These are phyloP conservation scores for Diadema setosum DNA, from an alignment of 35 echinoderm and acorn worm species.

Conservation along the genomic window DNA sequence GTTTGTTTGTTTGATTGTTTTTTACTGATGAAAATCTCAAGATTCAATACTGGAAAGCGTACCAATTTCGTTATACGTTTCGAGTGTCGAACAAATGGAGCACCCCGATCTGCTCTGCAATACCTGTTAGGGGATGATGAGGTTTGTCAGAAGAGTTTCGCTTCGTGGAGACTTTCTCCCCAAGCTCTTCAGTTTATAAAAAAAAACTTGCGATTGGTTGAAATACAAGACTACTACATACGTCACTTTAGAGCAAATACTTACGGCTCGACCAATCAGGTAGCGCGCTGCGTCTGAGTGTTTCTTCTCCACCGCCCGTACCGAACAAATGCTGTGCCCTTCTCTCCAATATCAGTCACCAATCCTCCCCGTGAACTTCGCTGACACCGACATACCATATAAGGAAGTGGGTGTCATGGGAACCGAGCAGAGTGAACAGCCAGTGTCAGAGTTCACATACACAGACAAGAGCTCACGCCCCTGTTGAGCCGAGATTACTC, in stretches of 20 bases:
- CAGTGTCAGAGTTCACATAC: conserved; percentile 99
- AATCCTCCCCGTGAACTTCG: conserved; percentile 95
- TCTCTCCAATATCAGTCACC: conserved; percentile 81
- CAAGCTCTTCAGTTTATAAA: not conserved
- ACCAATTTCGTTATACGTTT: too few species aligned
- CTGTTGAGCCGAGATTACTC: conserved; percentile 79
- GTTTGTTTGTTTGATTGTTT: too few species aligned
- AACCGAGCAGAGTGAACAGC: conserved; percentile 85
- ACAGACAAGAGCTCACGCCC: conserved; percentile 95
- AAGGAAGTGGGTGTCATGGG: conserved; percentile 91
- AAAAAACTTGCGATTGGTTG: not conserved
- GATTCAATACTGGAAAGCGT: too few species aligned
- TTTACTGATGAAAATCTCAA: too few species aligned
- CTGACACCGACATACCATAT: conserved; percentile 95
- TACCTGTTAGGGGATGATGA: too few species aligned
- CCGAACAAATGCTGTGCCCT: conserved; percentile 33
- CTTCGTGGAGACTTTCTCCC: too few species aligned
- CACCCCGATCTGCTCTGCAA: too few species aligned
- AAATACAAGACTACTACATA: not conserved
- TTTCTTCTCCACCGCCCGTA: conserved; percentile 27
- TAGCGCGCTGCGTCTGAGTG: not conserved
- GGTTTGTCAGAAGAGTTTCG: too few species aligned
- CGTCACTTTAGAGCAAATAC: not conserved
- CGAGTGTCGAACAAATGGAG: too few species aligned
- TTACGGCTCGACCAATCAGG: not conserved